Base-by-base conservation (phyloP, 2,888 invertebrate species). In the Phalera bucephala region DNA sequence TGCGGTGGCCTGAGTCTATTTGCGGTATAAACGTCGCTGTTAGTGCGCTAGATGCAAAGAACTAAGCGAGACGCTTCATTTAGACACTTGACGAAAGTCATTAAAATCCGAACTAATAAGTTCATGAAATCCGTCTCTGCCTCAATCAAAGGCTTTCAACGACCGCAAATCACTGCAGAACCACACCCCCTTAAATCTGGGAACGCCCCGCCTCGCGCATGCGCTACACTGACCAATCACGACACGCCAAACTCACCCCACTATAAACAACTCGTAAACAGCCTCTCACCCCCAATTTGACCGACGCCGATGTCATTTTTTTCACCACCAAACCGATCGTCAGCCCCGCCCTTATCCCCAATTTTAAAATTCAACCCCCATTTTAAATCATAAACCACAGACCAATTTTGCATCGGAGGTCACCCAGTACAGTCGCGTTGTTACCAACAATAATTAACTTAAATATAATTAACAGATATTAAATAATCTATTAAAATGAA, bases 111-210 rank as follows among this genome's bases (percentile, higher is more conserved):
- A n/a, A n/a, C n/a, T n/a, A n/a, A n/a, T n/a, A n/a, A n/a, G n/a
- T n/a, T n/a, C n/a, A n/a, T n/a, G n/a, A n/a, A 72, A 52, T 51
- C 56, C 82, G 45, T 36, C 46, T 62, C 87, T 83, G 84, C 31
- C 46, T 71, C 84, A 86, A 86, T 87, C 83, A 86, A 84, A 85
- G 80, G 80, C 80, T 79, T 74, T 47, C 55, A 40, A 56, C 69
- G 75, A 87, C 88, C 88, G 86, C 88, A 89, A 88, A 89, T 89
- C 88, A 87, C 82, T 63, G 80, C 69, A 50, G 71, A 69, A 82
- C 81, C 85, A 85, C 86, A 80, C 86, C 86, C n/a, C 82, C 72
- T 77, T 58, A 72, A 80, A 80, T 74, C 73, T 68, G 73, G 72
- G 73, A 66, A 68, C 87, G 83, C 88, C 70, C 77, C 40, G 21